Conservation (phyloP, 1,140 invertebrate species). For the Holcopasites calliopsidis region DNA sequence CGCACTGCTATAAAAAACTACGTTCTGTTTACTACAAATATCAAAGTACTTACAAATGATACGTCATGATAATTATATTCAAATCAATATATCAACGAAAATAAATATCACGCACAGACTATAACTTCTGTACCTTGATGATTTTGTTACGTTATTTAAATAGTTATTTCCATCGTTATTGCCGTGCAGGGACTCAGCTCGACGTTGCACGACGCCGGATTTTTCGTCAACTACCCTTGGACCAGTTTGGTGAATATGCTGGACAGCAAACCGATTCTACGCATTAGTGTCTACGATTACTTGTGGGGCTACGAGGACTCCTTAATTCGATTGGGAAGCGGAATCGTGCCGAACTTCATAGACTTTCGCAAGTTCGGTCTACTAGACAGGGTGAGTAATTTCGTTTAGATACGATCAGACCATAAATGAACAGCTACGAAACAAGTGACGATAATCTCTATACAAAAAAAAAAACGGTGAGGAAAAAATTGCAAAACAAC, state of each 20-base stretch:
- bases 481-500: too few relatives aligned
- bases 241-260: slow-evolving; percentile 82
- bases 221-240: slow-evolving; percentile 83
- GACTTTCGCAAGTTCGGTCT: slow-evolving; percentile 89
- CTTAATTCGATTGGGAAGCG: slow-evolving; percentile 85
- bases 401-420: background rate
- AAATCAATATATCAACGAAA: too few relatives aligned
- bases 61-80: too few relatives aligned
- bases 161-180: background rate
- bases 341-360: slow-evolving; percentile 85
- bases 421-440: background rate
- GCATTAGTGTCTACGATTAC: slow-evolving; percentile 86
- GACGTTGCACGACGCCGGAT: slow-evolving; percentile 80
- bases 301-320: slow-evolving; percentile 93
- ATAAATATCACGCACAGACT: too few relatives aligned
- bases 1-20: too few relatives aligned
- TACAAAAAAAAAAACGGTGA: background rate
- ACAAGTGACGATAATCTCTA: background rate
- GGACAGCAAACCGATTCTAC: slow-evolving; percentile 85
- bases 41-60: too few relatives aligned
- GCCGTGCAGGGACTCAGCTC: slow-evolving; percentile 85
- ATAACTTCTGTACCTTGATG: too few relatives aligned
- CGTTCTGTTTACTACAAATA: too few relatives aligned
- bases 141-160: background rate
- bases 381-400: slow-evolving; percentile 87